Evolutionary conservation across 1,140 invertebrate species (phyloP).

Genomic region (Oedothorax gibbosus): DNA sequence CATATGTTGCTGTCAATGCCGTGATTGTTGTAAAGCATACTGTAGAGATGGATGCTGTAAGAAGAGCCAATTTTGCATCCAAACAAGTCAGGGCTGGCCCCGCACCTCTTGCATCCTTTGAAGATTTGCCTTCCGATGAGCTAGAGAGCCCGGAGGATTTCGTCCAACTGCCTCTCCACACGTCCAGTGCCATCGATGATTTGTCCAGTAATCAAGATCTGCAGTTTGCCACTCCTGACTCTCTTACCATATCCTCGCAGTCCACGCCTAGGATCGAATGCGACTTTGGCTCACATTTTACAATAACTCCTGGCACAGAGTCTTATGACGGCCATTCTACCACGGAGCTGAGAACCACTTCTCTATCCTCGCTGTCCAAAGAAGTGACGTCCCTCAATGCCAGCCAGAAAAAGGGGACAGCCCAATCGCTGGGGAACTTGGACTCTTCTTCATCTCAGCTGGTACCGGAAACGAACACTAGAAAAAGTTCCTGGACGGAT

Average conservation of each 20-base stretch:
- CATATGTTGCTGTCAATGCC: background rate
- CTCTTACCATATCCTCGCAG: constrained; percentile 50
- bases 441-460: background rate
- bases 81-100: constrained; percentile 78
- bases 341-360: constrained; percentile 39
- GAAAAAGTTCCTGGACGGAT: constrained; percentile 61
- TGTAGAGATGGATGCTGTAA: constrained; percentile 56
- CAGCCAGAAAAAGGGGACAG: constrained; percentile 57
- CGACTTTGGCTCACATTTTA: constrained; percentile 60
- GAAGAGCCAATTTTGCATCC: constrained; percentile 68
- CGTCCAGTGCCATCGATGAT: constrained; percentile 43
- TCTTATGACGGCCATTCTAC: constrained; percentile 22
- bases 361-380: constrained; percentile 49
- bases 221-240: constrained; percentile 55
- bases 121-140: constrained; percentile 84
- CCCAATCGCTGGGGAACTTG: constrained; percentile 37
- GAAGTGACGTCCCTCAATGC: constrained; percentile 12
- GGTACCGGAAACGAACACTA: constrained; percentile 17
- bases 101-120: constrained; percentile 92
- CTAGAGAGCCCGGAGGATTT: constrained; percentile 74
- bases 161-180: constrained; percentile 12
- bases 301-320: constrained; percentile 54
- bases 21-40: background rate
- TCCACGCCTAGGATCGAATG: constrained; percentile 59
- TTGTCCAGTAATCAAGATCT: constrained; percentile 46